Conservation (phyloP, 2,113 vertebrate genomes). For the Chitala chitala region DNA sequence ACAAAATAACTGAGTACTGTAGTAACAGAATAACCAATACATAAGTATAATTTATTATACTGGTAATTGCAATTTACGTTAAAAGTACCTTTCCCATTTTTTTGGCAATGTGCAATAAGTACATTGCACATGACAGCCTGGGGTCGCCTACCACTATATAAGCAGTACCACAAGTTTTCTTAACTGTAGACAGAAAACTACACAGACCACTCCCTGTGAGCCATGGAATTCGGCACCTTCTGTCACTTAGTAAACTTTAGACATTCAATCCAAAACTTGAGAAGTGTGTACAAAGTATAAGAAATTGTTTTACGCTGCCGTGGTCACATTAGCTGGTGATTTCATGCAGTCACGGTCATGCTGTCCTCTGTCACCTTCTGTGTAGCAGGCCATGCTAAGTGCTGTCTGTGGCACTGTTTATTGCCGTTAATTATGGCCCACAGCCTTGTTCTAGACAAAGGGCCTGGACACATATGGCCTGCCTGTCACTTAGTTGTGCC, state of each 20-base stretch:
- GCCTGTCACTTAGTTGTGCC: not conserved
- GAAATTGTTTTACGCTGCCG: not conserved
- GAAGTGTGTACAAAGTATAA: constrained; percentile 2
- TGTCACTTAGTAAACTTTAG: not conserved
- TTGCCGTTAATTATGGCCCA: constrained; percentile 33
- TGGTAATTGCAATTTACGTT: not conserved
- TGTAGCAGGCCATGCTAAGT: constrained; percentile 23
- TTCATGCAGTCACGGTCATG: constrained; percentile 21
- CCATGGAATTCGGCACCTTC: not conserved
- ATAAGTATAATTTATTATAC: no score
- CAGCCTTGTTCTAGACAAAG: not conserved
- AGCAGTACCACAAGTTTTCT: not conserved
- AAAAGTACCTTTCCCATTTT: not conserved
- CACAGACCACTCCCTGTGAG: not conserved
- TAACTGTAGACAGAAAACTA: not conserved
- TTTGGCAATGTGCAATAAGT: not conserved
- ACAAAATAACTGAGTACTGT: no score
- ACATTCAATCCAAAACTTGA: not conserved
- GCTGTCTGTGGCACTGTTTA: constrained; percentile 31
- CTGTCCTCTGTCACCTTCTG: constrained; percentile 24
- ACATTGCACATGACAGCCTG: not conserved
- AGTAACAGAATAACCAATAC: no score
- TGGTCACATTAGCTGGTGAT: constrained; percentile 4
- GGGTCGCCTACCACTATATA: not conserved
- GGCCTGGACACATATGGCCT: not conserved